Base-by-base conservation (phyloP, 2,888 invertebrate genomes). In the Drosophila lacicola region DNA sequence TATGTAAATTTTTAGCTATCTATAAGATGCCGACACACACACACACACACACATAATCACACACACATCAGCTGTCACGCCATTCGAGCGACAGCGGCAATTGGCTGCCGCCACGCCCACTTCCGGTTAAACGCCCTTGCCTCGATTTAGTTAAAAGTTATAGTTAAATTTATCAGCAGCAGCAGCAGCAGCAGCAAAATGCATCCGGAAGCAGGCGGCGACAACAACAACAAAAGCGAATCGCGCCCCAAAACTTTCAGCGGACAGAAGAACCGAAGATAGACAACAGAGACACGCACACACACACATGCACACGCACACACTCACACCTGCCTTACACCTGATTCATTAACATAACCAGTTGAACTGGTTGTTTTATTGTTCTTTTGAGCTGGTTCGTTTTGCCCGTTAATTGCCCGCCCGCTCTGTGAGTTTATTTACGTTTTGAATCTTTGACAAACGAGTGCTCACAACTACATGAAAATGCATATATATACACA, bases 271-370 rank as follows among this genome's bases (percentile, higher is more conserved):
- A 25, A 17, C 46, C 53, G 46, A 25, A 49, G 41, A 64, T 45
- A 44, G 17, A 51, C 21, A 33, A 25, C 14, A 54, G 10, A 34
- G 17, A 49, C 45, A 49, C n/a, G 41, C 50, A 29, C 3, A 14
- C 37, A 46, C 36, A 13, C 21, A 42, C 11, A 47, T 61, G 53
- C 58, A 41, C 29, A 34, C 36, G 4, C 21, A 19, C 50, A 36
- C 37, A 36, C 37, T 42, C 46, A 44, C 42, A 51, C 44, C 9
- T 37, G 47, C 51, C 39, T 41, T 63, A 72, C 77, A 75, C 87
- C 87, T 82, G 78, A 82, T 73, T 87, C 76, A 88, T 88, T 88
- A 72, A 71, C 88, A 88, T 85, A 88, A 85, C 85, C 89, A 77
- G 85, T 87, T 71, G 54, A 71, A 76, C 86, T 58, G 74, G 87